Percentiles rank a stretch among this genome's conserved stretches.
These are phyloP conservation scores for Chlorospingus semifuscus DNA, from an alignment of 2,797 vertebrate genomes.

Conservation along the genomic window DNA sequence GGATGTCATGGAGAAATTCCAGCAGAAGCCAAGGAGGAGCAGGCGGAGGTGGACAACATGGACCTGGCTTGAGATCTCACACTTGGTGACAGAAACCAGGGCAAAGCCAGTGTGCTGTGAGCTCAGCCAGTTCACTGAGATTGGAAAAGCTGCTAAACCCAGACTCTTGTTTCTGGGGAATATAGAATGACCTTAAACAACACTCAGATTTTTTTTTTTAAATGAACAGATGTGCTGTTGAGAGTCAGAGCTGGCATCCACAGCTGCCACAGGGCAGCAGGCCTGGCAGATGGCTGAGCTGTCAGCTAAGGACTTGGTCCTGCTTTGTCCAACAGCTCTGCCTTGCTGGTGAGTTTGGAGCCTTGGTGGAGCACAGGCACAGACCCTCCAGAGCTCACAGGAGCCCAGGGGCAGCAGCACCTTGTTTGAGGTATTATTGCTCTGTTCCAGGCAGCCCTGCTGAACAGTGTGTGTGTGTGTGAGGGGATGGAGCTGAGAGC, in stretches of 20 bases:
- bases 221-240: conserved; percentile 41
- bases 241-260: conserved; percentile 22
- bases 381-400: not conserved
- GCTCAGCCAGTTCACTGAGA: not conserved
- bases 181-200: conserved; percentile 29
- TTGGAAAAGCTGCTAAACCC: not conserved
- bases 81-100: not conserved
- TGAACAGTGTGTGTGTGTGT: not conserved
- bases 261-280: conserved; percentile 33
- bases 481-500: not conserved
- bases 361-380: not conserved
- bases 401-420: not conserved
- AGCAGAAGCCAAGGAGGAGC: conserved; percentile 79
- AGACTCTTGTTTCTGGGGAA: not conserved
- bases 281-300: conserved; percentile 35
- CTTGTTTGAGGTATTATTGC: not conserved
- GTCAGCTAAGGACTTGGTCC: conserved; percentile 3
- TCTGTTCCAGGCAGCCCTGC: not conserved
- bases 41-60: conserved; percentile 73
- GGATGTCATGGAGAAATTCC: conserved; percentile 75
- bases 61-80: conserved; percentile 8
- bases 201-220: not conserved
- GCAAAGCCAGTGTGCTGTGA: not conserved
- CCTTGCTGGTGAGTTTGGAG: not conserved
- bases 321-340: not conserved